Evolutionary conservation across 1,140 invertebrate genomes (phyloP).

Genomic region (Drosophila nikananu): DNA sequence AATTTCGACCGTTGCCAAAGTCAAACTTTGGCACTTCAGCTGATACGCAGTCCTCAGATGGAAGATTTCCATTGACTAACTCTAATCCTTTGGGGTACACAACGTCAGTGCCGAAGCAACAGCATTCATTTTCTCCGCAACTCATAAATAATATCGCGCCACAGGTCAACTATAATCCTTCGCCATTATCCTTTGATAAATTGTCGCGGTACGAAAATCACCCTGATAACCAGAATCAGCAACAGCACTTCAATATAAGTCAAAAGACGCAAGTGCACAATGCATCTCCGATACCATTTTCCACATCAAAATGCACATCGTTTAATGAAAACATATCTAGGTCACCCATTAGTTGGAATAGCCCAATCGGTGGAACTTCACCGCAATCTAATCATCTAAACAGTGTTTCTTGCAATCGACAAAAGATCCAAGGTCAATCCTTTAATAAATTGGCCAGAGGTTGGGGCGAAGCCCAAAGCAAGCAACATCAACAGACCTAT

Average conservation of each 20-base stretch:
- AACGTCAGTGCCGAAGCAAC: slow-evolving; percentile 33
- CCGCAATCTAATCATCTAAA: slow-evolving; percentile 3
- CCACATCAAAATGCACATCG: background rate
- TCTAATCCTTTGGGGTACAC: slow-evolving; percentile 12
- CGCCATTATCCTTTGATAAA: slow-evolving; percentile 74
- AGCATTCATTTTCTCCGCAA: slow-evolving; percentile 27
- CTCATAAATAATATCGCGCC: slow-evolving; percentile 14
- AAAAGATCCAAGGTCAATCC: slow-evolving; percentile 85
- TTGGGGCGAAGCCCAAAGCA: slow-evolving; percentile 86
- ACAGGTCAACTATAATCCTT: slow-evolving; percentile 68
- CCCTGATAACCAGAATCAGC: slow-evolving; percentile 19
- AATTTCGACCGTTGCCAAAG: background rate
- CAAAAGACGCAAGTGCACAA: slow-evolving; percentile 45
- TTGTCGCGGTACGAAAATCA: slow-evolving; percentile 72
- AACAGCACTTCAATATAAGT: slow-evolving; percentile 27
- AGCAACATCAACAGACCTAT: background rate
- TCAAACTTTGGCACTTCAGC: background rate
- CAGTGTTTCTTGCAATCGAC: background rate
- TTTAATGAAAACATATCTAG: background rate
- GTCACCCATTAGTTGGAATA: slow-evolving; percentile 21
- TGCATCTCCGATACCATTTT: slow-evolving; percentile 55
- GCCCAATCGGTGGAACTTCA: slow-evolving; percentile 20
- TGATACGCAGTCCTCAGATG: background rate
- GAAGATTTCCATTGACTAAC: slow-evolving; percentile 34
- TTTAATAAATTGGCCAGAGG: slow-evolving; percentile 93